Conservation (phyloP, 2,888 invertebrate species). For the Gryllus longicercus region DNA sequence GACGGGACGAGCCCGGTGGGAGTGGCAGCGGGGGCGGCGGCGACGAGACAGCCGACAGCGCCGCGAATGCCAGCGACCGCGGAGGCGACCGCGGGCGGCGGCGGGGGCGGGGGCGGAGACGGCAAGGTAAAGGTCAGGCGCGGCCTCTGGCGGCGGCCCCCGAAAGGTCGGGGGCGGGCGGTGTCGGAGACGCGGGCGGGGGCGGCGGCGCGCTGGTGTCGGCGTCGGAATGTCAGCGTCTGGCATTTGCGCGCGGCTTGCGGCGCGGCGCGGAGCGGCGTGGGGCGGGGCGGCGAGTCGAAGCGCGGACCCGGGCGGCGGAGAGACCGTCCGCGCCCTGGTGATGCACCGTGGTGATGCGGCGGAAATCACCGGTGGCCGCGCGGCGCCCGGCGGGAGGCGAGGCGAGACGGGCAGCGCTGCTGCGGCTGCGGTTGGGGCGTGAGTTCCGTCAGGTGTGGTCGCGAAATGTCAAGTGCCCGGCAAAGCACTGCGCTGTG, state of each 20-base stretch:
- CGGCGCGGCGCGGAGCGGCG: neutral
- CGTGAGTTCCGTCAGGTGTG: too few relatives aligned
- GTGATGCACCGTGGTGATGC: too few relatives aligned
- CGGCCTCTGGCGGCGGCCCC: neutral
- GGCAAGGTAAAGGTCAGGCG: conserved; percentile 17
- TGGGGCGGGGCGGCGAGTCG: neutral
- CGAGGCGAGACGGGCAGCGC: too few relatives aligned
- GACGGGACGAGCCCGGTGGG: neutral
- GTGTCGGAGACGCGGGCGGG: neutral
- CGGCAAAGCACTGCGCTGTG: too few relatives aligned
- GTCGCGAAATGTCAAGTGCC: too few relatives aligned
- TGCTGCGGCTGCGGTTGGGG: too few relatives aligned
- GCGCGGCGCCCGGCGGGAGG: too few relatives aligned
- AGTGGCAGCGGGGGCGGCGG: neutral
- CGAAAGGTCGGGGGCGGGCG: neutral
- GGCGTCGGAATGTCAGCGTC: neutral
- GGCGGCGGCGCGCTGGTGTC: neutral
- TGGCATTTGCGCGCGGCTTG: neutral
- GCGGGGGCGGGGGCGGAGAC: neutral
- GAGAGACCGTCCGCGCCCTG: neutral
- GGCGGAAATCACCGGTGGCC: too few relatives aligned
- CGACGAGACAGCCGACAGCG: neutral
- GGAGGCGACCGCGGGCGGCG: neutral
- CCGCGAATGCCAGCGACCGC: neutral
- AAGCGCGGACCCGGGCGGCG: neutral